These are phyloP conservation scores for Sinelater perroti DNA, from an alignment of 2,888 invertebrate genomes.

Conservation along the genomic window DNA sequence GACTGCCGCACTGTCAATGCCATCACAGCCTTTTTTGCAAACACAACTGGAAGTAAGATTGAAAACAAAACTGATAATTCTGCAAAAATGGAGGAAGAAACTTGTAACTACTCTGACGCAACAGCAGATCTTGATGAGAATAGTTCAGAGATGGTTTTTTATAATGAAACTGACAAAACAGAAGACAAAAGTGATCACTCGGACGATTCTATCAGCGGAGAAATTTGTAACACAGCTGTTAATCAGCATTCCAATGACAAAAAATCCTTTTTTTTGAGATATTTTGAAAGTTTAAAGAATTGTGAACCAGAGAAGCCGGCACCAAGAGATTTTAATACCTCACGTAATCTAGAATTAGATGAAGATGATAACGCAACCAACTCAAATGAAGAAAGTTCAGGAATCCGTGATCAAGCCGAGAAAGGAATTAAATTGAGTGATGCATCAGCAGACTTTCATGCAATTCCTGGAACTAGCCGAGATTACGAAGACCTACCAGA, in stretches of 20 bases:
- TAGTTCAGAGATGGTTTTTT: conserved; percentile 23
- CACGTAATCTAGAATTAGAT: conserved; percentile 44
- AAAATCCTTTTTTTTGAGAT: conserved; percentile 49
- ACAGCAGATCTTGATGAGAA: conserved; percentile 23
- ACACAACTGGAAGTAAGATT: conserved; percentile 15
- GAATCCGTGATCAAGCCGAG: conserved; percentile 14
- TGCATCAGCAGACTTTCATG: not conserved
- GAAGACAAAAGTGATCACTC: conserved; percentile 1
- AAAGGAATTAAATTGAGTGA: no score
- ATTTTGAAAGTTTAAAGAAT: conserved; percentile 43
- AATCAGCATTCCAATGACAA: conserved; percentile 10
- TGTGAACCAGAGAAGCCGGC: conserved; percentile 13
- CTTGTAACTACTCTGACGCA: conserved; percentile 1
- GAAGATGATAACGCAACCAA: conserved; percentile 21
- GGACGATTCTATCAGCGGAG: conserved; percentile 32
- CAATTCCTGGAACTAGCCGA: conserved; percentile 17
- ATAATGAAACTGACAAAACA: conserved; percentile 5
- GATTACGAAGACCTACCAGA: conserved; percentile 56
- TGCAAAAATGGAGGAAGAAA: not conserved
- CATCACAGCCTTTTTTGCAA: conserved; percentile 67
- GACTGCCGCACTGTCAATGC: conserved; percentile 67
- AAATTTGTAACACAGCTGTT: conserved; percentile 8
- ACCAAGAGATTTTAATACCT: conserved; percentile 51
- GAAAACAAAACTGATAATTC: no score
- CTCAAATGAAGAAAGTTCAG: no score